Conservation (phyloP, 2,113 vertebrate species). For the Melanostigma gelatinosum region DNA sequence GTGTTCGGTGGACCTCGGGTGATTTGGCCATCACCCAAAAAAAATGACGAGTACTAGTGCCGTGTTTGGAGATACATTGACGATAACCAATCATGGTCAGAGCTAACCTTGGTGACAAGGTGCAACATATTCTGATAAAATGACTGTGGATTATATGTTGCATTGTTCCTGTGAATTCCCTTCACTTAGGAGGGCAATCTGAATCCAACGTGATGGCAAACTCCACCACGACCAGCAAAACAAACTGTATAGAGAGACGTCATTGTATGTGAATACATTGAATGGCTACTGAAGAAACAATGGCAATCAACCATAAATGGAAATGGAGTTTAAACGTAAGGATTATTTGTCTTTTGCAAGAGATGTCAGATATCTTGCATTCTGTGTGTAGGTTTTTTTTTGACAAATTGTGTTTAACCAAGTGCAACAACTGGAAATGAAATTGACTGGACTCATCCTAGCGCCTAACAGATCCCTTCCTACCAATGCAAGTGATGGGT, state of each 20-base stretch:
- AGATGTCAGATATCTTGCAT: not conserved
- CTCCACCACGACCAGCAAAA: not conserved
- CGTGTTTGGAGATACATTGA: not conserved
- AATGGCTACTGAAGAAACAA: not conserved
- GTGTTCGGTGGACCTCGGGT: not conserved
- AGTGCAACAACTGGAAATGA: not conserved
- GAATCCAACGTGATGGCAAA: not conserved
- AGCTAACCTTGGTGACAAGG: not conserved
- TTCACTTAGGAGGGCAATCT: not conserved
- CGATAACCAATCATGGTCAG: not conserved
- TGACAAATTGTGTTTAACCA: not conserved
- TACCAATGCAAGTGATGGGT: not conserved
- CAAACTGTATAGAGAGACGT: not conserved
- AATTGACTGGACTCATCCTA: not conserved
- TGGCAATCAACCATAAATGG: not conserved
- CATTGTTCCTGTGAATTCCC: not conserved
- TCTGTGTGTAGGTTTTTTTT: not conserved
- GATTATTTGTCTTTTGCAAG: not conserved
- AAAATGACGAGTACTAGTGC: not conserved
- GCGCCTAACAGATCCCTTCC: not conserved
- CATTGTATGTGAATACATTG: not conserved
- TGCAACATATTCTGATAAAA: not conserved
- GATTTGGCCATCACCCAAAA: not conserved
- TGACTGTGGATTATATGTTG: not conserved
- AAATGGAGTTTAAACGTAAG: not conserved